A percentile compares a stretch with the other conserved stretches of the same genome.
Evolutionary conservation across 2,113 vertebrate species (phyloP).

Genomic region (Henicopernis longicauda): DNA sequence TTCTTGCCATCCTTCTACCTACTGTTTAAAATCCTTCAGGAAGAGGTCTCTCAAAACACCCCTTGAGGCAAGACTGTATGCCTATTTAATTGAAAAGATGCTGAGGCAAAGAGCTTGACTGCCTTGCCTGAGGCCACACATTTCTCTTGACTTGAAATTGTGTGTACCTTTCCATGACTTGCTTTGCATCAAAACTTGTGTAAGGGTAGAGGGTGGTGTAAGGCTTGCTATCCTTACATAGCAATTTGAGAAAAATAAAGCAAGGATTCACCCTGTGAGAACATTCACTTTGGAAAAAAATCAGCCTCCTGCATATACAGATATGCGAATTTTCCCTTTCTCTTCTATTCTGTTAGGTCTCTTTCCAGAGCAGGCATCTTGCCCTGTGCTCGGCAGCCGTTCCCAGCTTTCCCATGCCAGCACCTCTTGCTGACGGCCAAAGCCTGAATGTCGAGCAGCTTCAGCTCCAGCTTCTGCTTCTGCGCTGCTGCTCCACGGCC

Average conservation of each 20-base stretch:
- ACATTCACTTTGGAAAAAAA: background rate
- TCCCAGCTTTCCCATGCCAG: background rate
- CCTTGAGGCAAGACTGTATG: background rate
- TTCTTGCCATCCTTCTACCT: background rate
- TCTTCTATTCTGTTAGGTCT: background rate
- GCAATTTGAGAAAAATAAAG: background rate
- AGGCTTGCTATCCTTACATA: background rate
- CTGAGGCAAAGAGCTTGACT: background rate
- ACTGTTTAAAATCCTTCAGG: background rate
- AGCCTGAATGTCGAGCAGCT: background rate
- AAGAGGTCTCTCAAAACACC: background rate
- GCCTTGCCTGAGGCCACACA: background rate
- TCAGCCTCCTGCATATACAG: rapidly evolving
- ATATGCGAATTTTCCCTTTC: background rate
- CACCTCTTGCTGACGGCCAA: background rate
- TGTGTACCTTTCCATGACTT: background rate
- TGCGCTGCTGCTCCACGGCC: background rate
- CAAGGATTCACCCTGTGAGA: background rate
- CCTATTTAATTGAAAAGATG: conserved; percentile 5
- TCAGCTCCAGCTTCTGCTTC: background rate
- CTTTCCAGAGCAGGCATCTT: background rate
- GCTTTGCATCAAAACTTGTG: background rate
- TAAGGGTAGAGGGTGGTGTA: background rate
- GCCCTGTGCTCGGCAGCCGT: background rate
- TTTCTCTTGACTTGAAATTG: background rate